Base-by-base conservation (phyloP, 2,113 vertebrate species). In the Nesogale talazaci region DNA sequence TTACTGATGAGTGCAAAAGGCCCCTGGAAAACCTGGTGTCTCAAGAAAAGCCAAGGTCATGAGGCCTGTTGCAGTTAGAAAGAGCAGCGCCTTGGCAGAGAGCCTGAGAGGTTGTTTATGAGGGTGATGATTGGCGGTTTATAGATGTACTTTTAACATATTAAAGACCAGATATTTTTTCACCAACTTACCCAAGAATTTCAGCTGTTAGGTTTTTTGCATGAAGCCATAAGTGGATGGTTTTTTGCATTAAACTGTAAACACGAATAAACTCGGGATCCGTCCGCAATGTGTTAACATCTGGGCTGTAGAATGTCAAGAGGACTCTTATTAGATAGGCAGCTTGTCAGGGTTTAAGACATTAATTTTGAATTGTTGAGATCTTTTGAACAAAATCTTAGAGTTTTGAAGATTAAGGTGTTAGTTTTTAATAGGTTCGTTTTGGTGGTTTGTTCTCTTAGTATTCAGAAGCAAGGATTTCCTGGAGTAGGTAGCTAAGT, bases 401-500 rank as follows among this genome's bases (percentile, higher is more conserved):
- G 42, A 16, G 2, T 86, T 25, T 83, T 46, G 6, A 40, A 75
- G 56, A 2, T 12, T 27, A 42, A 84, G 59, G 38, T 57, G 0
- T 34, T 63, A 4, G 6, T 89, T 10, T 74, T 46, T 15, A 42
- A 23, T 40, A 19, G 17, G 12, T 19, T 85, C 0, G n/a, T 69
- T 89, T 82, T 65, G 40, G 29, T 77, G 4, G 14, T 34, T 63
- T 76, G 57, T 1, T 20, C 16, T 77, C 52, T 87, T 72, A 59
- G 25, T 67, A 86, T 94, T 70, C 25, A 67, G 84, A 88, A 57
- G 67, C 15, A 46, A 61, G 65, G 36, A n/a, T 78, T 90, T 90
- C 22, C 6, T 93, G 29, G 40, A 78, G 2, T 82, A 72, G 79
- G n/a, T 23, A 76, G 27, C 1, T 15, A 20, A 42, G 46, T 59